These are phyloP conservation scores for Sturnira hondurensis DNA, from an alignment of 2,113 vertebrate species.

Conservation along the genomic window DNA sequence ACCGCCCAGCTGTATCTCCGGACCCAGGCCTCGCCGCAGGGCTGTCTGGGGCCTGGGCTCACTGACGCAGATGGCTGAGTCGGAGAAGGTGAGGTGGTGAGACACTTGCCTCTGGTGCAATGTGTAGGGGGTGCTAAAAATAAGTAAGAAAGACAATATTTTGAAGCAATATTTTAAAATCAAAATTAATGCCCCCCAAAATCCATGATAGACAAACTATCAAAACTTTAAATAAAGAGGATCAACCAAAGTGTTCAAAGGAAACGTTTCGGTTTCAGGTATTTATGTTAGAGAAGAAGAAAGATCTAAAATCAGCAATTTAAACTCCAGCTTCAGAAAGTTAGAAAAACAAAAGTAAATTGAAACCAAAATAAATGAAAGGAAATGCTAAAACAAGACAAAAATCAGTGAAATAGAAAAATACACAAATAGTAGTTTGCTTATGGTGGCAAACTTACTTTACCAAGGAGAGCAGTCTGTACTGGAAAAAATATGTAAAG, in stretches of 20 bases:
- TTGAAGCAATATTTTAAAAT: not conserved
- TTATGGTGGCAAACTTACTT: not conserved
- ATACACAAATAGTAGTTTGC: not conserved
- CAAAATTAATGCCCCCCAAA: not conserved
- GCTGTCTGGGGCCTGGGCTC: no score
- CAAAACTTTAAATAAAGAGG: not conserved
- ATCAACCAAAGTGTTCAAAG: not conserved
- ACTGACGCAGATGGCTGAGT: not conserved
- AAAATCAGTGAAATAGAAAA: not conserved
- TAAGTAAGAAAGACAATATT: not conserved
- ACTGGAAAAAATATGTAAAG: not conserved
- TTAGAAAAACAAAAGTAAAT: not conserved
- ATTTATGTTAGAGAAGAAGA: not conserved
- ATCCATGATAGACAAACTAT: not conserved
- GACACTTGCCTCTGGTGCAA: not conserved
- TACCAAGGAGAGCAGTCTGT: not conserved
- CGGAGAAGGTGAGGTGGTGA: not conserved
- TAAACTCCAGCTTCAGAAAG: not conserved
- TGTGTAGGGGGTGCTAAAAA: not conserved
- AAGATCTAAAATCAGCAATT: not conserved
- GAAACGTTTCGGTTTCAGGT: not conserved
- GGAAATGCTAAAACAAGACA: not conserved
- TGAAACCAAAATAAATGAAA: not conserved
- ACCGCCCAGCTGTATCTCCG: not conserved
- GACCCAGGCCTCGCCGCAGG: not conserved